A percentile compares a stretch with the other conserved stretches of the same genome.
Evolutionary conservation across 92 coral and sea anemone species (phyloP).

Genomic region (Plumapathes pennacea): DNA sequence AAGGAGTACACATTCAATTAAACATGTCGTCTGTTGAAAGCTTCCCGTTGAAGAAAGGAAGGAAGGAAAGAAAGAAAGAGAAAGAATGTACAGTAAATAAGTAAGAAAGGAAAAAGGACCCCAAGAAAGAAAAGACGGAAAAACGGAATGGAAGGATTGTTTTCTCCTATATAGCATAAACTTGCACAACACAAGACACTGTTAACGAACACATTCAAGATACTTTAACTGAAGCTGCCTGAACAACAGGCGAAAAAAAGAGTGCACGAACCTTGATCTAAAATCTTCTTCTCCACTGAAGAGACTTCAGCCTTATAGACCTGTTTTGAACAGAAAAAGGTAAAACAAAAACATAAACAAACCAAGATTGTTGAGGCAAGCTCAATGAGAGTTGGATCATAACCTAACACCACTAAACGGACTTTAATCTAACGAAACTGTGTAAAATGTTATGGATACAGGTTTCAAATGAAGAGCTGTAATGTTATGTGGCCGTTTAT

Average conservation of each 20-base stretch:
- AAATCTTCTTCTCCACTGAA: constrained; percentile 56
- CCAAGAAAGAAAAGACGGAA: background rate
- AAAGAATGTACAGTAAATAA: background rate
- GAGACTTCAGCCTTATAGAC: constrained; percentile 78
- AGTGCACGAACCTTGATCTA: constrained; percentile 58
- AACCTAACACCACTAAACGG: too few species aligned
- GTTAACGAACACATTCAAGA: too few species aligned
- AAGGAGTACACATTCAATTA: too few species aligned
- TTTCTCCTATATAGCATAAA: too few species aligned
- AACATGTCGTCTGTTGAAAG: too few species aligned
- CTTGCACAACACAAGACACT: too few species aligned
- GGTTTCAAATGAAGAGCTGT: too few species aligned
- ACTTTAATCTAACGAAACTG: too few species aligned
- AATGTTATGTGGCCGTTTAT: too few species aligned
- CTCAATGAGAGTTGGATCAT: too few species aligned
- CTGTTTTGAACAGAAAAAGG: constrained; percentile 25
- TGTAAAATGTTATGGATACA: too few species aligned
- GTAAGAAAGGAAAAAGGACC: background rate
- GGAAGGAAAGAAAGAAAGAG: background rate
- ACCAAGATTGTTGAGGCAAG: background rate
- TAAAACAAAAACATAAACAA: background rate
- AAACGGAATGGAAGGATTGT: background rate
- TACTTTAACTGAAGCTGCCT: background rate
- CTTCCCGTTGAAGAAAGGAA: too few species aligned
- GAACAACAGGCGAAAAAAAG: background rate